A percentile compares a stretch with the other conserved stretches of the same genome.
These are phyloP conservation scores for Lipophrys pholis DNA, from an alignment of 2,113 vertebrate species.

Conservation along the genomic window DNA sequence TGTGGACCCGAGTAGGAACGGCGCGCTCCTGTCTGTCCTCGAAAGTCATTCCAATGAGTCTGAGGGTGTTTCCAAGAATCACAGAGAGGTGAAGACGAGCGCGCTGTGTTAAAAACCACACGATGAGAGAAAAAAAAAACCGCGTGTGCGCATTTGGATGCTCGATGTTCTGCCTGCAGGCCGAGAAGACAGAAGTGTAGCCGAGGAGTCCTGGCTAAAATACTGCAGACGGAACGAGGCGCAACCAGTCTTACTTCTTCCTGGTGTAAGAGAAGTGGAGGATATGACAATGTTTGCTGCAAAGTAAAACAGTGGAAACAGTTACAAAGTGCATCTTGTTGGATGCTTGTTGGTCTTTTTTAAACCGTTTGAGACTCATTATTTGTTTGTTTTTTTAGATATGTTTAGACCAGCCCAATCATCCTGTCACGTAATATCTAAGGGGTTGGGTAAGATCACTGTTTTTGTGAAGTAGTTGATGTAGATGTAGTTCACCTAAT, in stretches of 20 bases:
- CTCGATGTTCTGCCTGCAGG: too few relatives aligned
- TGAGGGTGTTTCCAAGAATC: conserved; percentile 47
- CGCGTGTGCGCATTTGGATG: too few relatives aligned
- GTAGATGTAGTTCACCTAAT: conserved; percentile 36
- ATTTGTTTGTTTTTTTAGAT: conserved; percentile 20
- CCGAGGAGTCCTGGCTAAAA: too few relatives aligned
- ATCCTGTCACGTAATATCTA: conserved; percentile 38
- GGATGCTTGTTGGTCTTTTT: not conserved
- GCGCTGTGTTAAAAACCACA: conserved; percentile 12
- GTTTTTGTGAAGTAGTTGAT: conserved; percentile 12
- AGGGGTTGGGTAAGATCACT: conserved; percentile 31
- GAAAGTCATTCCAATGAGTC: not conserved
- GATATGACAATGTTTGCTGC: conserved; percentile 40
- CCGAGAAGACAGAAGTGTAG: too few relatives aligned
- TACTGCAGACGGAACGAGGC: too few relatives aligned
- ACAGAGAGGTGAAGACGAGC: conserved; percentile 51
- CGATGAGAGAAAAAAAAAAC: conserved; percentile 28
- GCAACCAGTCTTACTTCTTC: conserved; percentile 45
- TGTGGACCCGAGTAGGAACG: conserved; percentile 4
- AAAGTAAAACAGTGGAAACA: conserved; percentile 26
- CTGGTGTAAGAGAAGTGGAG: conserved; percentile 51
- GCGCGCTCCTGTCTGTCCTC: not conserved
- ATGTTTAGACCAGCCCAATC: conserved; percentile 27
- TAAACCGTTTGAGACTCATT: conserved; percentile 5
- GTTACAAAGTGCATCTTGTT: not conserved